These are phyloP conservation scores for Myripristis jacobus DNA, from an alignment of 2,797 vertebrate genomes.

Conservation along the genomic window DNA sequence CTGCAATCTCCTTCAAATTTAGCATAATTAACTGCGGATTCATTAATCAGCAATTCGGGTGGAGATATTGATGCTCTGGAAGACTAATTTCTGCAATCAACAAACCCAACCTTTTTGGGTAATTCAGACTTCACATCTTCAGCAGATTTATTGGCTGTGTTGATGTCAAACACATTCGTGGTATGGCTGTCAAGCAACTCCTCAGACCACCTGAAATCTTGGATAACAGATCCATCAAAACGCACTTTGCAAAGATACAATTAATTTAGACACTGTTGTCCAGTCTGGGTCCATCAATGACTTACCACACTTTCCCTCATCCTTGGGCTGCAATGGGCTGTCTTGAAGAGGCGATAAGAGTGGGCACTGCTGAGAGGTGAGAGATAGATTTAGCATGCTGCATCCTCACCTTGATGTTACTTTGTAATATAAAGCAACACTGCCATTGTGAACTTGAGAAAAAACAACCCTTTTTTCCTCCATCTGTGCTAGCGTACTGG, in stretches of 20 bases:
- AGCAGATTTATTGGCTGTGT: constrained; percentile 43
- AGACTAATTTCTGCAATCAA: neutral
- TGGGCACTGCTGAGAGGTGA: constrained; percentile 49
- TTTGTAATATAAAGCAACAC: too few relatives aligned
- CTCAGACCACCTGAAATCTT: constrained; percentile 65
- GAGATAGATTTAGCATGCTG: constrained; percentile 14
- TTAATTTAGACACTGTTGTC: constrained; percentile 2
- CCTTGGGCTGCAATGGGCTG: constrained; percentile 62
- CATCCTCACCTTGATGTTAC: neutral
- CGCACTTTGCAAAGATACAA: neutral
- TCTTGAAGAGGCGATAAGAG: constrained; percentile 76
- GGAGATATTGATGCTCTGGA: neutral
- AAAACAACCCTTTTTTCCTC: too few relatives aligned
- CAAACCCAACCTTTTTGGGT: constrained; percentile 74
- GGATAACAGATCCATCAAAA: constrained; percentile 21
- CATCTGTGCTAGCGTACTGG: too few relatives aligned
- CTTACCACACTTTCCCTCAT: constrained; percentile 56
- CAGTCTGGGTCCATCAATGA: constrained; percentile 26
- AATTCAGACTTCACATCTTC: constrained; percentile 63
- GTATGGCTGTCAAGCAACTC: constrained; percentile 36
- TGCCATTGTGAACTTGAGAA: too few relatives aligned
- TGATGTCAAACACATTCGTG: constrained; percentile 18
- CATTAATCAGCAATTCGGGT: neutral
- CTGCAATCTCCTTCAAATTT: neutral
- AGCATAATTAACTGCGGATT: neutral